Evolutionary conservation across 2,113 vertebrate genomes (phyloP).

Genomic region (Macaca nemestrina): DNA sequence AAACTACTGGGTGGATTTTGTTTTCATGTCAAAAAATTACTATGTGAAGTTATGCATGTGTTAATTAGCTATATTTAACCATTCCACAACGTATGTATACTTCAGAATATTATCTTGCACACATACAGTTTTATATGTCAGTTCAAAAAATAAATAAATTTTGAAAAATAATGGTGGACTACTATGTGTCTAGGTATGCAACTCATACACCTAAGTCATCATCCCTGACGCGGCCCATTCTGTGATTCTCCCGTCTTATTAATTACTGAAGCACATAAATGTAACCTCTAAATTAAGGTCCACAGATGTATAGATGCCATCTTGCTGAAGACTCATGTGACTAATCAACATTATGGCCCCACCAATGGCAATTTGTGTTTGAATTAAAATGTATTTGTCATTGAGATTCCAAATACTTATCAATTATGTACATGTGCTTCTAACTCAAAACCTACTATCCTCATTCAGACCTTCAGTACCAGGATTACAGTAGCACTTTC

Average conservation of each 20-base stretch:
- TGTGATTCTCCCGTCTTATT: background rate
- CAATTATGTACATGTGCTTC: background rate
- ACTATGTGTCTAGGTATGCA: background rate
- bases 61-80: background rate
- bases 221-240: background rate
- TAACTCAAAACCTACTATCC: background rate
- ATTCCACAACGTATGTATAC: background rate
- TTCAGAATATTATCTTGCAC: background rate
- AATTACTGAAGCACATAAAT: background rate
- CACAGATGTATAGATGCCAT: background rate
- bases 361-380: background rate
- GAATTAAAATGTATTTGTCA: slow-evolving; percentile 23
- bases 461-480: background rate
- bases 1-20: background rate
- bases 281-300: background rate
- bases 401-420: background rate
- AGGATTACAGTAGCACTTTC: background rate
- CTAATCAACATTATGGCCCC: background rate
- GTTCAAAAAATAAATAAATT: background rate
- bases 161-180: background rate
- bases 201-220: background rate
- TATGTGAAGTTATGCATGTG: background rate
- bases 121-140: background rate
- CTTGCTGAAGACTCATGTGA: background rate
- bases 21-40: background rate